Conservation (phyloP, 1,140 invertebrate species). For the honey bee (Apis mellifera) region DNA sequence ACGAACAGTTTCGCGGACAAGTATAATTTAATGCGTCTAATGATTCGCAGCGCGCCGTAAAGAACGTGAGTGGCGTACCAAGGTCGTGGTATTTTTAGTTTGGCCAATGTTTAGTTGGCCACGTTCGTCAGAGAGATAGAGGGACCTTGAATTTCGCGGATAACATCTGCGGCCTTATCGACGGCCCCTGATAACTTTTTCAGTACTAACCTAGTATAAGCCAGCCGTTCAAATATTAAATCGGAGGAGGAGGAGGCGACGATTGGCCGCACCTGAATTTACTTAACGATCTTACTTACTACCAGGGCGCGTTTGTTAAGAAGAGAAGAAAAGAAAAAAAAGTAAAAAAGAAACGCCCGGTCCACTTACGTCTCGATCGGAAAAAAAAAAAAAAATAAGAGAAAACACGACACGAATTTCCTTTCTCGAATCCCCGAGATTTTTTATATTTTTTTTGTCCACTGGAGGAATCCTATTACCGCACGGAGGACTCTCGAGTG, state of each 20-base stretch:
- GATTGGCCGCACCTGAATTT: slow-evolving; percentile 76
- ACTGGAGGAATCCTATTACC: no score
- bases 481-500: no score
- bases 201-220: slow-evolving; percentile 81
- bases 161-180: slow-evolving; percentile 81
- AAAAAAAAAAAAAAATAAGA: no score
- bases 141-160: slow-evolving; percentile 81
- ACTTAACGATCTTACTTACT: slow-evolving; percentile 62
- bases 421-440: no score
- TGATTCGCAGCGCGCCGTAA: slow-evolving; percentile 68
- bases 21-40: slow-evolving; percentile 73
- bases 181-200: slow-evolving; percentile 76
- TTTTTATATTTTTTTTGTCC: no score
- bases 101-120: slow-evolving; percentile 80
- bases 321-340: no score
- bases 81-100: slow-evolving; percentile 81
- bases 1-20: slow-evolving; percentile 39
- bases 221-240: slow-evolving; percentile 80
- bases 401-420: no score
- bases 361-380: no score
- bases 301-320: slow-evolving; percentile 43
- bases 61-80: slow-evolving; percentile 75
- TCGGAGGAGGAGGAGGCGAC: slow-evolving; percentile 68
- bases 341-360: no score
- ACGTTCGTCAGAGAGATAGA: slow-evolving; percentile 76